These are phyloP conservation scores for Oplegnathus fasciatus DNA, from an alignment of 2,113 vertebrate species.

Conservation along the genomic window DNA sequence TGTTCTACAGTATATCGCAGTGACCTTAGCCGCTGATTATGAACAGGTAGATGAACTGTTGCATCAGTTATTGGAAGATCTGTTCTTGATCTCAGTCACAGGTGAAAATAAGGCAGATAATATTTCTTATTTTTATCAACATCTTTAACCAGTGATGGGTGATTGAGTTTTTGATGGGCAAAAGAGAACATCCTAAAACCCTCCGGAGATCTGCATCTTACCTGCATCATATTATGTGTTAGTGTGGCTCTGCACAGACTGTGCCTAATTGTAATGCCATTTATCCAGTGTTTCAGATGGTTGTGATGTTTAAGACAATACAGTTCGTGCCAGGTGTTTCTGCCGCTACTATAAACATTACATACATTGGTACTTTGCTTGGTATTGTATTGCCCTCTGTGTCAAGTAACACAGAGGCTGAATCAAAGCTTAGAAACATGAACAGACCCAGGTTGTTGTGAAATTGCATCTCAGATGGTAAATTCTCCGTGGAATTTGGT, in stretches of 20 bases:
- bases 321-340: not conserved
- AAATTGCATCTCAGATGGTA: slow-evolving; percentile 20
- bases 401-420: slow-evolving; percentile 7
- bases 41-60: not conserved
- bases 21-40: not conserved
- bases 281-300: not conserved
- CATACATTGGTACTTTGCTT: not conserved
- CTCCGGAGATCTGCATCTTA: not conserved
- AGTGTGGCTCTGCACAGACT: not conserved
- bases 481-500: slow-evolving; percentile 12
- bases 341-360: not conserved
- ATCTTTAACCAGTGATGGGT: slow-evolving; percentile 2
- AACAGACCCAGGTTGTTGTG: not conserved
- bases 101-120: slow-evolving; percentile 2
- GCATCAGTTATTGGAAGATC: not conserved
- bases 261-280: slow-evolving; percentile 13
- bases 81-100: slow-evolving; percentile 1
- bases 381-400: not conserved
- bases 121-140: not conserved
- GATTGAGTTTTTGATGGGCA: not conserved
- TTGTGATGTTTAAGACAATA: not conserved
- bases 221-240: not conserved
- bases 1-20: not conserved
- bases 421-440: slow-evolving; percentile 13
- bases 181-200: not conserved